Evolutionary conservation across 2,113 vertebrate species (phyloP), one percentile per base, ranked within the genome.

Genomic region (Holacanthus passer): DNA sequence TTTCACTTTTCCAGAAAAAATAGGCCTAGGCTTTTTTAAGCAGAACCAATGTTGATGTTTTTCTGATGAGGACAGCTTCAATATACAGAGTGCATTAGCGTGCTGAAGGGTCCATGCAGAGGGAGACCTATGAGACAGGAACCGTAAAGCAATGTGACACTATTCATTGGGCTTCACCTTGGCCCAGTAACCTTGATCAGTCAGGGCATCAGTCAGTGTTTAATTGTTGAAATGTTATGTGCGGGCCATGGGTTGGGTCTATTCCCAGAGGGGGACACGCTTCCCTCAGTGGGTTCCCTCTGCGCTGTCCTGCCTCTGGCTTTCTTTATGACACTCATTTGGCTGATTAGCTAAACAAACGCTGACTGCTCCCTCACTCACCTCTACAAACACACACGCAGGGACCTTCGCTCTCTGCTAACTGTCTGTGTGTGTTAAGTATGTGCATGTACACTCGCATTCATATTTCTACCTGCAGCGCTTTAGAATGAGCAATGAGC

Each of bases 171-270:
- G 82, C 64, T 82, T 94, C 85, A 94, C 87, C 88, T 93, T 94
- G 90, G 85, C 87, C 91, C 92, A 88, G 87, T 94, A 94, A 93
- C 91, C 93, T 93, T 95, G 92, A 95, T 91, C 89, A 86, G 87
- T 88, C 85, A 76, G 83, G 72, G 73, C 86, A 92, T 94, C 94
- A 92, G 90, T 92, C 93, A 93, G 47, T 90, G 87, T 92, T 94
- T 92, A 91, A 89, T 90, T 94, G 90, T 84, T 81, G 77, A 87
- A 91, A 90, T 88, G 85, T 89, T 90, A 63, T 52, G 45, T 78
- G 78, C 67, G 63, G 22, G 81, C 48, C 14, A 50, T 77, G 81
- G 69, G 77, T 50, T 3, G 81, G 56, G 73, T 80, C 64, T 81
- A 63, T 81, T 88, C 84, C 86, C 84, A 45, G 5, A 58, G 59